Conservation (phyloP, 2,113 vertebrate genomes). For the Channa maculata region DNA sequence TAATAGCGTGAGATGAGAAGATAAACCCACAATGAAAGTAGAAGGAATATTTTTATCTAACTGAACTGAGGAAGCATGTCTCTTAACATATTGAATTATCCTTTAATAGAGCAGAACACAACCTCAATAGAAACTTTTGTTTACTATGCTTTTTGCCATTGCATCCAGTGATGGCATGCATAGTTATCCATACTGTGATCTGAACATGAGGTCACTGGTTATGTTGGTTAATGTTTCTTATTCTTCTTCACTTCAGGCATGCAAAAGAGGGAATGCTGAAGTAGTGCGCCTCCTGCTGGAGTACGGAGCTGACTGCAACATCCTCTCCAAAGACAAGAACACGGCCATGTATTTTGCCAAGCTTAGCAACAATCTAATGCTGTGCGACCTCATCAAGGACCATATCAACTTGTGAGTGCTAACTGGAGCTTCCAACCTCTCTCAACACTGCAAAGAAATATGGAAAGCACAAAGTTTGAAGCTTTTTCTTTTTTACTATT, state of each 20-base stretch:
- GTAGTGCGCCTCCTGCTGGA: constrained; percentile 95
- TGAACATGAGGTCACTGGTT: too few relatives aligned
- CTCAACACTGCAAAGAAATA: not conserved
- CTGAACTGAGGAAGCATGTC: too few relatives aligned
- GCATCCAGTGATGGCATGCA: not conserved
- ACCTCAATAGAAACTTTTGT: too few relatives aligned
- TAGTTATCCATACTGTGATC: not conserved
- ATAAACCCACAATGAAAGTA: too few relatives aligned
- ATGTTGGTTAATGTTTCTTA: not conserved
- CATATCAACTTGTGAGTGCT: constrained; percentile 91
- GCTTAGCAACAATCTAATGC: constrained; percentile 89
- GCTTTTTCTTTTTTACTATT: too few relatives aligned
- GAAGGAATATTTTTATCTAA: too few relatives aligned
- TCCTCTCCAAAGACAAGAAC: constrained; percentile 93
- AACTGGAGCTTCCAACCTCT: too few relatives aligned
- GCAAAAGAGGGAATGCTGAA: constrained; percentile 94
- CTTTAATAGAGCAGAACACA: too few relatives aligned
- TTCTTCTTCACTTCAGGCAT: constrained; percentile 84
- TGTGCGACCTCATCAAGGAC: constrained; percentile 91
- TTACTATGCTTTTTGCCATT: too few relatives aligned
- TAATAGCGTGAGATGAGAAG: too few relatives aligned
- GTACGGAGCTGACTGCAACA: constrained; percentile 94
- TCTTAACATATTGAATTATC: too few relatives aligned
- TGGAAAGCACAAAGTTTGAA: not conserved
- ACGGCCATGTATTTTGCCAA: constrained; percentile 93